A percentile compares a stretch with the other conserved stretches of the same genome.
Conservation (phyloP, 2,113 vertebrate genomes). For the Cinclus cinclus region DNA sequence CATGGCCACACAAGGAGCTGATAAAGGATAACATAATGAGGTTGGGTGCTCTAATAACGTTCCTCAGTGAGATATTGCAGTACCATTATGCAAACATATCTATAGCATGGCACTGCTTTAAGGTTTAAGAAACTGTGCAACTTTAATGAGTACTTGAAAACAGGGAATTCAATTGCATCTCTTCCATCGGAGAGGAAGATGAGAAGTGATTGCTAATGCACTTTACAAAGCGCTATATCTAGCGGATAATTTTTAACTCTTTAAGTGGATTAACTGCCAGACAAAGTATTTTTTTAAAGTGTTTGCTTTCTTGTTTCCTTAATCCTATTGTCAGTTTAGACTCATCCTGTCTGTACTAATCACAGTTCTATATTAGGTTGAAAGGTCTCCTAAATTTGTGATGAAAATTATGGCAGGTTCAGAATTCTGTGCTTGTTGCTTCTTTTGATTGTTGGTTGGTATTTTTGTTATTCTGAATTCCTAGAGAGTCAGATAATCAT, state of each 20-base stretch:
- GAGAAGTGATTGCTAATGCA: constrained; percentile 36
- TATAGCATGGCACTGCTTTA: not conserved
- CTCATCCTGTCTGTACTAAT: not conserved
- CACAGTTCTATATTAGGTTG: not conserved
- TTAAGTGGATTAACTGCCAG: constrained; percentile 16
- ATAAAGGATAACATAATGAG: not conserved
- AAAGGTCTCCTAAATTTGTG: not conserved
- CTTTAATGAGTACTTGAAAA: constrained; percentile 48
- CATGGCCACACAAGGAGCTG: not conserved
- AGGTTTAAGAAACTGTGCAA: constrained; percentile 26
- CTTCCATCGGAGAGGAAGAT: not conserved
- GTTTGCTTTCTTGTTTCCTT: not conserved
- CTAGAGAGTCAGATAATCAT: not conserved
- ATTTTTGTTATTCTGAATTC: not conserved
- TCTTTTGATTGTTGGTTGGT: not conserved
- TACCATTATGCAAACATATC: constrained; percentile 5
- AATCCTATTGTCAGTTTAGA: not conserved
- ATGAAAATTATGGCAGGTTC: not conserved
- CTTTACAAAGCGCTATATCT: not conserved
- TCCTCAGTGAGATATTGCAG: constrained; percentile 9
- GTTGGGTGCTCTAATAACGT: not conserved
- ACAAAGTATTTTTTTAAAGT: not conserved
- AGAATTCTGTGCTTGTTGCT: not conserved
- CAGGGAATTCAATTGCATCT: constrained; percentile 3
- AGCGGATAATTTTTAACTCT: constrained; percentile 35